Conservation (phyloP, 2,113 vertebrate species). For the Nibea albiflora region DNA sequence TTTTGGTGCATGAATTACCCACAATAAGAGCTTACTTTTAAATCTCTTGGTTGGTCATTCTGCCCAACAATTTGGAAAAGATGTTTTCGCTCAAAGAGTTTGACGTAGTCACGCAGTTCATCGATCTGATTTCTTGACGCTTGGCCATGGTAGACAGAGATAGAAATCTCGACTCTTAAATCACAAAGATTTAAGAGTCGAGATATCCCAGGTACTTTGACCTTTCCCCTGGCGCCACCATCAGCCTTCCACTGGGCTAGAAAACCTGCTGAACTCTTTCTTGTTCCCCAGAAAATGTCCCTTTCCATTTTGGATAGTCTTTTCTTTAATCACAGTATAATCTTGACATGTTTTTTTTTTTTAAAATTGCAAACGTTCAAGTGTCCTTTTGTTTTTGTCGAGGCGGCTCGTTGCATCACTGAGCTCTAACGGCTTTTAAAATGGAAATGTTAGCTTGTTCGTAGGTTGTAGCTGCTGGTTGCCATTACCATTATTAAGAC, state of each 20-base stretch:
- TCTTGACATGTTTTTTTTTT: neutral
- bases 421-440: neutral
- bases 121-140: too few relatives aligned
- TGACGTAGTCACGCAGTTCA: too few relatives aligned
- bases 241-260: neutral
- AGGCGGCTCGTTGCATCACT: neutral
- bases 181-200: neutral
- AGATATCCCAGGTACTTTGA: neutral
- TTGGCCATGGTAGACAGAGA: too few relatives aligned
- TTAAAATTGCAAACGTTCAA: neutral
- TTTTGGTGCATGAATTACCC: too few relatives aligned
- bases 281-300: neutral
- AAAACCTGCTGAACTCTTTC: neutral
- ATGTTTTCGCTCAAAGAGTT: too few relatives aligned
- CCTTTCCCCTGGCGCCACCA: neutral
- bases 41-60: neutral
- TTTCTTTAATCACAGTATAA: neutral
- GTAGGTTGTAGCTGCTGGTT: constrained; percentile 12
- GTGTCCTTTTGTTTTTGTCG: neutral
- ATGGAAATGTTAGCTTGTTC: constrained; percentile 15
- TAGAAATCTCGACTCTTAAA: too few relatives aligned
- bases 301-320: neutral
- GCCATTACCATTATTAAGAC: constrained; percentile 14
- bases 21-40: neutral
- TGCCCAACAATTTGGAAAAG: neutral